phyloP scores from a whole-genome alignment of 2,888 invertebrate species.

The Cosmopolites sordidus region DNA sequence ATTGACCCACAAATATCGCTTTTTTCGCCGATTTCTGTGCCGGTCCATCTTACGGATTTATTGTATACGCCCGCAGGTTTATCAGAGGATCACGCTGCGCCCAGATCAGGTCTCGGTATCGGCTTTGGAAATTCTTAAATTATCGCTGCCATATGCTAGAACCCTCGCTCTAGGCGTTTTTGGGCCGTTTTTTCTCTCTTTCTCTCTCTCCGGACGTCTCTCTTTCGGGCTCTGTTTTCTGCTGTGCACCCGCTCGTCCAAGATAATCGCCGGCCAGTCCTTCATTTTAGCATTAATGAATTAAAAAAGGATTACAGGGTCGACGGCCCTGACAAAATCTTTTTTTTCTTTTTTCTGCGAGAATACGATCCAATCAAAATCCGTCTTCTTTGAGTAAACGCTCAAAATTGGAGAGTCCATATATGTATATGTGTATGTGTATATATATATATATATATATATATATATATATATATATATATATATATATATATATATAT shows the following conservation, averaged over 20 bases:
- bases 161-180: constrained; percentile 18
- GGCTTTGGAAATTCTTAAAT: constrained; percentile 26
- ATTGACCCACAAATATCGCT: constrained; percentile 1
- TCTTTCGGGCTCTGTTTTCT: constrained; percentile 1
- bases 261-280: constrained; percentile 17
- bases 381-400: too few relatives aligned
- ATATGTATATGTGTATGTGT: too few relatives aligned
- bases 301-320: constrained; percentile 13
- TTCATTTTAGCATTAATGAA: constrained; percentile 24
- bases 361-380: too few relatives aligned
- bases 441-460: too few relatives aligned
- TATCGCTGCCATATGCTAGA: constrained; percentile 26
- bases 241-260: constrained; percentile 8
- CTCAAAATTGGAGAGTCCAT: too few relatives aligned
- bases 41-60: constrained; percentile 14
- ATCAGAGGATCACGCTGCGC: constrained; percentile 24
- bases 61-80: constrained; percentile 26
- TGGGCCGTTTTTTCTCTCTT: constrained; percentile 9
- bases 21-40: constrained; percentile 11
- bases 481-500: too few relatives aligned
- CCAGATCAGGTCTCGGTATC: constrained; percentile 24
- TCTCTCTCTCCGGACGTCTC: background rate
- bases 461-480: too few relatives aligned
- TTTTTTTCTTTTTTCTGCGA: background rate
- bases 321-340: constrained; percentile 9